Evolutionary conservation across 1,140 invertebrate species (phyloP).

Genomic region (Drosophila micromelanica): DNA sequence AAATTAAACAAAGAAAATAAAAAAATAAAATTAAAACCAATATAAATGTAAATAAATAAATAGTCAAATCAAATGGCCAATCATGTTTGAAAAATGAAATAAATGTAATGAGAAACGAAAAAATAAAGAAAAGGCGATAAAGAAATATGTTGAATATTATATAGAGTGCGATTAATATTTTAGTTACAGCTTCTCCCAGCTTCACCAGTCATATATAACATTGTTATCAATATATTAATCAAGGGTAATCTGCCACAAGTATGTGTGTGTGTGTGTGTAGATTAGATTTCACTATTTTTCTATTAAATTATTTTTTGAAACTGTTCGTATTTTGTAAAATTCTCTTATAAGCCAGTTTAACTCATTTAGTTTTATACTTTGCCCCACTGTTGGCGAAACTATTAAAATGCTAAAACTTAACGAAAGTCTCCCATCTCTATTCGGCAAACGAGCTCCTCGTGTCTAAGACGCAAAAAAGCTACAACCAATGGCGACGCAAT

Average conservation of each 20-base stretch:
- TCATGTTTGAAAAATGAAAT: conserved; percentile 56
- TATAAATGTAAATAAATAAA: conserved; percentile 49
- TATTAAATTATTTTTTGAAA: too few relatives aligned
- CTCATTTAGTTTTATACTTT: neutral
- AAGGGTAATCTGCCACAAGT: conserved; percentile 41
- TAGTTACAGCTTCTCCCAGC: conserved; percentile 70
- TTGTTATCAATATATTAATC: conserved; percentile 30
- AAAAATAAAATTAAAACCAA: conserved; percentile 58
- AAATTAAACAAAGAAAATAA: conserved; percentile 44
- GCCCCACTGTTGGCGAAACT: neutral
- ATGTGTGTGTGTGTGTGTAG: neutral
- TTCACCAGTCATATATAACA: conserved; percentile 46
- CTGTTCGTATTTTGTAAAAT: neutral
- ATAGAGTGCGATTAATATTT: conserved; percentile 80
- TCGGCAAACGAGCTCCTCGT: conserved; percentile 6
- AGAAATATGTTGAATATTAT: conserved; percentile 57
- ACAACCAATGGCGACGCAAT: conserved; percentile 58
- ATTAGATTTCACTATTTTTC: neutral
- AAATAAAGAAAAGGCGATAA: conserved; percentile 51
- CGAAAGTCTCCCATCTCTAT: conserved; percentile 9
- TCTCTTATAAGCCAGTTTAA: neutral
- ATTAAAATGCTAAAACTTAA: neutral
- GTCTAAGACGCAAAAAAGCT: conserved; percentile 41
- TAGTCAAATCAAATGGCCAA: conserved; percentile 60
- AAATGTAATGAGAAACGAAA: conserved; percentile 44